Percentiles rank a stretch among this genome's conserved stretches.
Evolutionary conservation across 2,888 invertebrate genomes (phyloP).

Genomic region (Hypolimnas misippus): DNA sequence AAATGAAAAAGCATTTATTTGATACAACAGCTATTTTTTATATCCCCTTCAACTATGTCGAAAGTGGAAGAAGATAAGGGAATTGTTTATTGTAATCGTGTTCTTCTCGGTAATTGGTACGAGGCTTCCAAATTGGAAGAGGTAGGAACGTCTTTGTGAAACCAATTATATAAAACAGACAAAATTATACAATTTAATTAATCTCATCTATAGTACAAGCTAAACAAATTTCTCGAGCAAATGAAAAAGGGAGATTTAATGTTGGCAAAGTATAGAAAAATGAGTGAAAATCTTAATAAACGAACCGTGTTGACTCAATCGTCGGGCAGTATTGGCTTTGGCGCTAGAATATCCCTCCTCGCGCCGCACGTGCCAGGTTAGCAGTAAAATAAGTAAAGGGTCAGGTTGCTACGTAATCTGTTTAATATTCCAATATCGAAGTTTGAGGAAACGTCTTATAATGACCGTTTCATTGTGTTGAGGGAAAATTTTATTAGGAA

Average conservation of each 20-base stretch:
- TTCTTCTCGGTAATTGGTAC: slow-evolving; percentile 76
- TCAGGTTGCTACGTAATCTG: slow-evolving; percentile 24
- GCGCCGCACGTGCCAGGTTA: slow-evolving; percentile 72
- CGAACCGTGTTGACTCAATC: slow-evolving; percentile 67
- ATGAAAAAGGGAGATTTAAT: slow-evolving; percentile 75
- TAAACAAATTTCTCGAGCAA: slow-evolving; percentile 69
- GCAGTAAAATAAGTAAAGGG: slow-evolving; percentile 32
- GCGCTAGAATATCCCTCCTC: slow-evolving; percentile 63
- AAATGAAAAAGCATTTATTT: neutral
- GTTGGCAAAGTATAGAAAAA: slow-evolving; percentile 72
- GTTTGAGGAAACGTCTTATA: slow-evolving; percentile 6
- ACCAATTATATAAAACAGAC: neutral
- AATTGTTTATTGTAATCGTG: slow-evolving; percentile 70
- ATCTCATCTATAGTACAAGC: slow-evolving; percentile 58
- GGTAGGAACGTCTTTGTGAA: slow-evolving; percentile 49
- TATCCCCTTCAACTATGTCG: slow-evolving; percentile 47
- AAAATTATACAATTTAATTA: slow-evolving; percentile 7
- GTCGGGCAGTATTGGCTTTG: slow-evolving; percentile 65
- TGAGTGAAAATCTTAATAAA: slow-evolving; percentile 67
- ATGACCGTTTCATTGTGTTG: slow-evolving; percentile 8
- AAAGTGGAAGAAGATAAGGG: slow-evolving; percentile 66
- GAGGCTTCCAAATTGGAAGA: slow-evolving; percentile 74
- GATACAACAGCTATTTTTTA: no score
- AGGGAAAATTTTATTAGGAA: neutral
- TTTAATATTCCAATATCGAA: slow-evolving; percentile 31